Evolutionary conservation across 2,888 invertebrate species (phyloP).

Genomic region (Oscheius myriophilus): DNA sequence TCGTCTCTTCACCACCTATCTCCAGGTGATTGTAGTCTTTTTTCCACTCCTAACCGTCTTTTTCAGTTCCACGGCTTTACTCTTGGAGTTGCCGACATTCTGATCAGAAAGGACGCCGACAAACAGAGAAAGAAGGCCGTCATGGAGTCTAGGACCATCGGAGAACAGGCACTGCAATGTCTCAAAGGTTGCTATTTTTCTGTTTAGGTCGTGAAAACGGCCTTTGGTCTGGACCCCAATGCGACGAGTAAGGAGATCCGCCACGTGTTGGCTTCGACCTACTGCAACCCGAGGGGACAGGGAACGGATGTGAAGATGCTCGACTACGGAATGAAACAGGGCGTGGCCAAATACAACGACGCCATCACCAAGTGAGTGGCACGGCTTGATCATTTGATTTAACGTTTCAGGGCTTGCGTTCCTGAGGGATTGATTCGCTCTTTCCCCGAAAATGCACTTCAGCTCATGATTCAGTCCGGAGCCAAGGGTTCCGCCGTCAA

Average conservation of each 20-base stretch:
- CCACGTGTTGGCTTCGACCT: constrained; percentile 63
- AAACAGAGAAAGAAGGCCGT: constrained; percentile 75
- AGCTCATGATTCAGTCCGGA: constrained; percentile 96
- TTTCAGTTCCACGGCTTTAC: constrained; percentile 83
- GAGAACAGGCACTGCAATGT: constrained; percentile 43
- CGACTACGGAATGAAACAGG: constrained; percentile 82
- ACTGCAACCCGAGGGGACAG: constrained; percentile 63
- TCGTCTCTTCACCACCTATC: constrained; percentile 87
- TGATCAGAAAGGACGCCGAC: constrained; percentile 82
- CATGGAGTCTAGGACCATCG: constrained; percentile 61
- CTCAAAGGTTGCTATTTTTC: background rate
- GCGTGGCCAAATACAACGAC: constrained; percentile 86
- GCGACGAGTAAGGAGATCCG: constrained; percentile 72
- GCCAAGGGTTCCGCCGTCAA: constrained; percentile 93
- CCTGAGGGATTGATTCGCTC: constrained; percentile 84
- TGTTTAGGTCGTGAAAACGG: constrained; percentile 73
- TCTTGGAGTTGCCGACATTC: constrained; percentile 91
- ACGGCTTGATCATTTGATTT: constrained; percentile 21
- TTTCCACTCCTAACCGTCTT: background rate
- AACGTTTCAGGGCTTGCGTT: constrained; percentile 81
- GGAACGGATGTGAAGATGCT: constrained; percentile 79
- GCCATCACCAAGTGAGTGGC: constrained; percentile 81
- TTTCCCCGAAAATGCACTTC: constrained; percentile 95
- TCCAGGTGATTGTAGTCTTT: constrained; percentile 78
- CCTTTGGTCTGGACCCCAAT: constrained; percentile 76